Evolutionary conservation across 2,113 vertebrate genomes (phyloP).

Genomic region (Microcebus tavaratra): DNA sequence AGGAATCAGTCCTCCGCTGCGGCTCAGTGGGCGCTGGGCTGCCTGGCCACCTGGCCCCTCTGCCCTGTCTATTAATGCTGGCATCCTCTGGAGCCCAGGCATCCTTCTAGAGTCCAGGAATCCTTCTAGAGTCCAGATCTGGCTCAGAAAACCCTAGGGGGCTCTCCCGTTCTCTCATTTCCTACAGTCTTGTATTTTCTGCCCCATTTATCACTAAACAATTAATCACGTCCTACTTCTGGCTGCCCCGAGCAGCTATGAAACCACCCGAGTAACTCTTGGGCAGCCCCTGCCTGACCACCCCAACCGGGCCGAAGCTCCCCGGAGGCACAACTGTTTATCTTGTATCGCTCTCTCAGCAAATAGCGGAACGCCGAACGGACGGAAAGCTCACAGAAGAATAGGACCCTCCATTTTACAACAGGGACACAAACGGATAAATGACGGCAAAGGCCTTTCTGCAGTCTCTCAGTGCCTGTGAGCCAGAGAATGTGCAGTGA

Average conservation of each 20-base stretch:
- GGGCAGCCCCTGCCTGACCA: not conserved
- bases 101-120: not conserved
- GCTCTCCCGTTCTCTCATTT: slow-evolving; percentile 21
- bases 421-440: accelerated
- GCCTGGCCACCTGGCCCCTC: not conserved
- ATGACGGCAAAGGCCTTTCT: not conserved
- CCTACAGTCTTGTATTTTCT: slow-evolving; percentile 26
- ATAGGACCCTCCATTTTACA: not conserved
- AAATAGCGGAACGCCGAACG: not conserved
- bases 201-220: slow-evolving; percentile 58
- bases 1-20: accelerated
- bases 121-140: not conserved
- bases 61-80: accelerated
- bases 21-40: accelerated
- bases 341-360: too few relatives aligned
- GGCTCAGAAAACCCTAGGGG: not conserved
- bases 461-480: not conserved
- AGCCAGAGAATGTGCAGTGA: too few relatives aligned
- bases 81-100: not conserved
- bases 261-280: not conserved
- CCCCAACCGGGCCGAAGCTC: not conserved
- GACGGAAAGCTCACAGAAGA: not conserved
- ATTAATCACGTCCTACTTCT: slow-evolving; percentile 59
- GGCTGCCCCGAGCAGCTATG: not conserved
- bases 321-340: accelerated